Percentiles rank a stretch among this genome's conserved stretches.
Conservation (phyloP, 1,140 invertebrate genomes). For the Laupala kohalensis region DNA sequence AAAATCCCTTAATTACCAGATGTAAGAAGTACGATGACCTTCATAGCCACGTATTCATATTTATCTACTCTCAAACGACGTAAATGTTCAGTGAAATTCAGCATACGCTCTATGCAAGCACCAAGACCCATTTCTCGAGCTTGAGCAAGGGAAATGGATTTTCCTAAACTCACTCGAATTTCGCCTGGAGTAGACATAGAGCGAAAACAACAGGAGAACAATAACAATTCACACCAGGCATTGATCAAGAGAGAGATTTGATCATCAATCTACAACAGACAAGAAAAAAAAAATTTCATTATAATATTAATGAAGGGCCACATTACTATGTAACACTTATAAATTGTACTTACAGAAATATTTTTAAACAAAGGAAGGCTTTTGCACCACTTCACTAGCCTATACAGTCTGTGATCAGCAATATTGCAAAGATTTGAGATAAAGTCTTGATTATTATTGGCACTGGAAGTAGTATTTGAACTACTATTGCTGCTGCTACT, state of each 20-base stretch:
- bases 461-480: conserved; percentile 5
- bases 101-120: conserved; percentile 83
- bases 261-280: conserved; percentile 95
- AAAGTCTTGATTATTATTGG: conserved; percentile 49
- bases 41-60: conserved; percentile 94
- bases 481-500: conserved; percentile 9
- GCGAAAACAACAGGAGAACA: conserved; percentile 84
- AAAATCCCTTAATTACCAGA: conserved; percentile 47
- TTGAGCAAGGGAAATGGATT: conserved; percentile 62
- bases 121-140: conserved; percentile 54
- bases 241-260: conserved; percentile 93
- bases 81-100: conserved; percentile 87
- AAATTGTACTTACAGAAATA: conserved; percentile 56
- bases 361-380: conserved; percentile 92
- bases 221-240: conserved; percentile 90
- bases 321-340: not conserved
- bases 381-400: conserved; percentile 98
- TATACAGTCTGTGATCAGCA: conserved; percentile 88
- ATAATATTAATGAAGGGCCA: not conserved
- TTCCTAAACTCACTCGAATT: conserved; percentile 63
- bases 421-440: conserved; percentile 82
- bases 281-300: too few relatives aligned
- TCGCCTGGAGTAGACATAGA: conserved; percentile 76
- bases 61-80: conserved; percentile 80
- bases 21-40: conserved; percentile 84